These are phyloP conservation scores for Microcaecilia unicolor DNA, from an alignment of 2,797 vertebrate species.

Conservation along the genomic window DNA sequence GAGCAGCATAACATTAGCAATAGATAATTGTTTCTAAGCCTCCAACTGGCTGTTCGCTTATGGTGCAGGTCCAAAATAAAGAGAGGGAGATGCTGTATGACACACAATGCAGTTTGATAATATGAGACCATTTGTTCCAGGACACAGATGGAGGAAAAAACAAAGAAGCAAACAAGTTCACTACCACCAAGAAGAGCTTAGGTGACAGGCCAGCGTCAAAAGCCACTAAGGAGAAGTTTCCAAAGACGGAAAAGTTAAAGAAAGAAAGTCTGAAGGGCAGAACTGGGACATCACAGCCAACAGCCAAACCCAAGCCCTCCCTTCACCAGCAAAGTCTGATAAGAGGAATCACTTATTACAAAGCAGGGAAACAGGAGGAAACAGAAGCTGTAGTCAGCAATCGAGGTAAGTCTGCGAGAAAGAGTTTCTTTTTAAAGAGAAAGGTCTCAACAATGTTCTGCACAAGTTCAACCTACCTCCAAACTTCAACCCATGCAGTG, in stretches of 20 bases:
- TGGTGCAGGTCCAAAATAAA: too few relatives aligned
- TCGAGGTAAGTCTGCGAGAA: slow-evolving; percentile 69
- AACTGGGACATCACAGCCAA: slow-evolving; percentile 49
- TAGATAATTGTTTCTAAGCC: too few relatives aligned
- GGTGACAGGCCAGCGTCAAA: slow-evolving; percentile 46
- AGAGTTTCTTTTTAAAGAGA: too few relatives aligned
- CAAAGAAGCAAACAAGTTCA: slow-evolving; percentile 56
- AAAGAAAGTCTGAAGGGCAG: slow-evolving; percentile 59
- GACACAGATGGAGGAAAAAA: slow-evolving; percentile 57
- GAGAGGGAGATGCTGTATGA: too few relatives aligned
- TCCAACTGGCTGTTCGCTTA: too few relatives aligned
- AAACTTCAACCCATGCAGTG: too few relatives aligned
- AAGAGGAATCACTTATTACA: slow-evolving; percentile 91
- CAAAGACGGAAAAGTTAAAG: slow-evolving; percentile 65
- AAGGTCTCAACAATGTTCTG: too few relatives aligned
- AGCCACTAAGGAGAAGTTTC: slow-evolving; percentile 68
- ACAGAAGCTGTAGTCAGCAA: slow-evolving; percentile 32
- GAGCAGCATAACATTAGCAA: too few relatives aligned
- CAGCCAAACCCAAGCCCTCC: slow-evolving; percentile 59
- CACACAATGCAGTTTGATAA: too few relatives aligned
- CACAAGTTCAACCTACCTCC: too few relatives aligned
- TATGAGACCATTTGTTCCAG: slow-evolving; percentile 48
- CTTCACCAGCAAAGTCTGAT: slow-evolving; percentile 74
- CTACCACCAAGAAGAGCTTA: slow-evolving; percentile 60
- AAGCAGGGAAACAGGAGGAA: slow-evolving; percentile 58